Conservation (phyloP, 2,888 invertebrate species). For the Stenurella melanura region DNA sequence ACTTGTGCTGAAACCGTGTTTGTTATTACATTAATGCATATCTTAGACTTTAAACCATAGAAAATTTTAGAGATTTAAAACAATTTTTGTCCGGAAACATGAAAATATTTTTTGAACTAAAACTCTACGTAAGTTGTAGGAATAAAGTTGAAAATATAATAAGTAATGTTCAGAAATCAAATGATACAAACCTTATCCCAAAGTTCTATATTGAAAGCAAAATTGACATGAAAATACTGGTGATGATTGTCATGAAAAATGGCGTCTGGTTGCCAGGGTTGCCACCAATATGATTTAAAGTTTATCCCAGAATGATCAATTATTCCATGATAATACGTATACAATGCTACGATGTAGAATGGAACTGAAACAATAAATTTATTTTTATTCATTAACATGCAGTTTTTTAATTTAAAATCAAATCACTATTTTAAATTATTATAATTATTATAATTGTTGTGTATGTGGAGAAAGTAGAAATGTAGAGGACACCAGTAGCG, state of each 20-base stretch:
- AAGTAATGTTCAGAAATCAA: not conserved
- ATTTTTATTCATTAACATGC: not conserved
- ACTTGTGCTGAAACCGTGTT: too few relatives aligned
- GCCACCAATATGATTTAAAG: constrained; percentile 85
- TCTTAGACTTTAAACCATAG: too few relatives aligned
- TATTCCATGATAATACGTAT: constrained; percentile 84
- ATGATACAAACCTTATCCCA: constrained; percentile 79
- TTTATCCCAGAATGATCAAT: constrained; percentile 85
- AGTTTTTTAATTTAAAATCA: not conserved
- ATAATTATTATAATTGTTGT: too few relatives aligned
- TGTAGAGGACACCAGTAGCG: too few relatives aligned
- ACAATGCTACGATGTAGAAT: constrained; percentile 73
- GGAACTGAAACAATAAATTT: constrained; percentile 68
- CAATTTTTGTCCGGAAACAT: too few relatives aligned
- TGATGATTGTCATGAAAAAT: constrained; percentile 87
- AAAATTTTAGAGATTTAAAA: too few relatives aligned
- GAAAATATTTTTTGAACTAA: too few relatives aligned
- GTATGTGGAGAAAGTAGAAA: too few relatives aligned
- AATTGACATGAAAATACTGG: constrained; percentile 86
- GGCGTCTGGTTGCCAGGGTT: constrained; percentile 84
- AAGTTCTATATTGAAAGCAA: constrained; percentile 81
- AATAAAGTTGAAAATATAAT: too few relatives aligned
- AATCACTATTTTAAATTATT: too few relatives aligned
- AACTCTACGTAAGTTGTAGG: too few relatives aligned
- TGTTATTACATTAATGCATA: too few relatives aligned